Evolutionary conservation across 2,797 vertebrate genomes (phyloP).

Genomic region (Remorina albescens): DNA sequence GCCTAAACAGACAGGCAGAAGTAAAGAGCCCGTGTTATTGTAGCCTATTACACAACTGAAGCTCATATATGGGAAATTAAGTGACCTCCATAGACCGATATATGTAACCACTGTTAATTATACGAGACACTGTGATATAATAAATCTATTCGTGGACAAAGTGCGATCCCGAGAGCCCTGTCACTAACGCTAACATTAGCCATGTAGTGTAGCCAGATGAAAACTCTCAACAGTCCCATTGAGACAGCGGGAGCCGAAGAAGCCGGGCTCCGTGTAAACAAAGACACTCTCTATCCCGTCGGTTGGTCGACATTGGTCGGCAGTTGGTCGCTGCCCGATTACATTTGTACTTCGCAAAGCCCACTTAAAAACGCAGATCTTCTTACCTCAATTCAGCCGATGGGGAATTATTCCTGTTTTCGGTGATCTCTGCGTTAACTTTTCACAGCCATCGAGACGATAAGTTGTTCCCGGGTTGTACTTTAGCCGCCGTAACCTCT

Average conservation of each 20-base stretch:
- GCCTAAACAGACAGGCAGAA: not conserved
- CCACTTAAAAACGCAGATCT: not conserved
- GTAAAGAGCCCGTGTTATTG: not conserved
- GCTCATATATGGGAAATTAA: not conserved
- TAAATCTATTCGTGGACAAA: conserved; percentile 42
- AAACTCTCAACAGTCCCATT: conserved; percentile 56
- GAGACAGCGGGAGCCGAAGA: conserved; percentile 57
- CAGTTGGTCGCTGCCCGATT: not conserved
- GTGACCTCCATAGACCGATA: not conserved
- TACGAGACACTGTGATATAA: conserved; percentile 36
- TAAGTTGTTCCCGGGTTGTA: conserved; percentile 64
- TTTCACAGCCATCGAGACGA: conserved; percentile 78
- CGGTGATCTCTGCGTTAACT: conserved; percentile 77
- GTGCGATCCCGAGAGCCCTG: conserved; percentile 42
- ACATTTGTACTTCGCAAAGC: conserved; percentile 1
- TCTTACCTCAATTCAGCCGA: conserved; percentile 73
- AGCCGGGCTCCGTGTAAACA: conserved; percentile 71
- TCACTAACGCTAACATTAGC: conserved; percentile 53
- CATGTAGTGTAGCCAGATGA: conserved; percentile 24
- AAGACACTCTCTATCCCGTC: conserved; percentile 64
- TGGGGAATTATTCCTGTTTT: conserved; percentile 59
- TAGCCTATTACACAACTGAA: not conserved
- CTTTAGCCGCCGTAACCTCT: conserved; percentile 53
- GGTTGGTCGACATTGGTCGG: conserved; percentile 25
- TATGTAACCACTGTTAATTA: conserved; percentile 21